Evolutionary conservation across 2,797 vertebrate genomes (phyloP).

Genomic region (Pseudotriccus pelzelni): DNA sequence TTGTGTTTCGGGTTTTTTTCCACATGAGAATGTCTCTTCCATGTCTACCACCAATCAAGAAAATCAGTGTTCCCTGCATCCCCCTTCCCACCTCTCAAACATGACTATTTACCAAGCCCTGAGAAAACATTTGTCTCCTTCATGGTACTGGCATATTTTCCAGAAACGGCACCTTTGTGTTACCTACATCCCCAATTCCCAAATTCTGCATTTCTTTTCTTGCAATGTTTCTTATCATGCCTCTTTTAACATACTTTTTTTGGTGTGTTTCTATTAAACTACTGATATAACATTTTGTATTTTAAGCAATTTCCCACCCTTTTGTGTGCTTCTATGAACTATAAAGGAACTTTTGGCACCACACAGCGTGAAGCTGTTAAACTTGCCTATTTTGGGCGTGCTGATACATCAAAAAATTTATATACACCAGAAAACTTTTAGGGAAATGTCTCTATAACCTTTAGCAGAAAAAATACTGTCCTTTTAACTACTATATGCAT

Average conservation of each 20-base stretch:
- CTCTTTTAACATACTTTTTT: neutral
- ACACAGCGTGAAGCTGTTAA: neutral
- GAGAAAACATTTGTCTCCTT: neutral
- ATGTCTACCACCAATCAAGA: neutral
- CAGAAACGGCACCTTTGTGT: neutral
- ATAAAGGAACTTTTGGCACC: neutral
- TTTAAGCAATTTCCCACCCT: neutral
- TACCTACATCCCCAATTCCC: neutral
- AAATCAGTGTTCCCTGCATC: neutral
- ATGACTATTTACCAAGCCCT: neutral
- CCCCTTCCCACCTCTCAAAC: neutral
- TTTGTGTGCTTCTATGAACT: neutral
- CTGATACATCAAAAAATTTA: neutral
- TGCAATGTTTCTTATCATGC: accelerated
- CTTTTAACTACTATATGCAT: neutral
- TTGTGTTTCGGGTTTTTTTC: accelerated
- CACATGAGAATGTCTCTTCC: neutral
- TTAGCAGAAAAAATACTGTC: neutral
- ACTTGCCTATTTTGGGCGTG: neutral
- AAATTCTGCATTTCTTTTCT: neutral
- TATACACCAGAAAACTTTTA: neutral
- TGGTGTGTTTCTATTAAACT: neutral
- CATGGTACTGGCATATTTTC: neutral
- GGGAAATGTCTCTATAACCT: neutral
- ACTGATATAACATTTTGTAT: neutral